Evolutionary conservation across 2,797 vertebrate genomes (phyloP).

Genomic region (Eulemur albifrons): DNA sequence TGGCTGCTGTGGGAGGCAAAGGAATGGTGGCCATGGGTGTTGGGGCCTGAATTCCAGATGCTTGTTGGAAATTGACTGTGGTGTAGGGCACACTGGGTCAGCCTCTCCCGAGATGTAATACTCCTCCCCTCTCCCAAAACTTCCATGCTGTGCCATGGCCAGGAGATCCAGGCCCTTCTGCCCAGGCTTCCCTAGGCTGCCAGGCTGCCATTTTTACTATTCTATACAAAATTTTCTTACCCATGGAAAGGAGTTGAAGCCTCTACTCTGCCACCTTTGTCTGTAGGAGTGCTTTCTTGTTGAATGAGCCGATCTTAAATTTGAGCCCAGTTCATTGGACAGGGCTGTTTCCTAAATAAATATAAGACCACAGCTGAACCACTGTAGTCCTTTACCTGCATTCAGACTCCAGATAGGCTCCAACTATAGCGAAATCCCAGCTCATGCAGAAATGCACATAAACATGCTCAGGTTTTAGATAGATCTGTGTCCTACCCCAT

Average conservation of each 20-base stretch:
- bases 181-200: neutral
- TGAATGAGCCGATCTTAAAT: slow-evolving; percentile 1
- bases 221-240: slow-evolving; percentile 47
- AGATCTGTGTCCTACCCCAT: neutral
- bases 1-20: neutral
- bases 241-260: slow-evolving; percentile 49
- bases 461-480: neutral
- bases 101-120: neutral
- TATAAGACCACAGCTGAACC: neutral
- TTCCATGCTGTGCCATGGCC: neutral
- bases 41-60: neutral
- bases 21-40: neutral
- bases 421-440: neutral
- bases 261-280: neutral
- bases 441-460: neutral
- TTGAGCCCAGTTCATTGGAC: neutral
- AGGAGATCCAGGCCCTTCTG: neutral
- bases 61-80: neutral
- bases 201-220: neutral
- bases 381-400: neutral
- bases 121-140: neutral
- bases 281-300: neutral
- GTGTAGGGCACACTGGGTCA: no score
- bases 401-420: neutral
- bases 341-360: slow-evolving; percentile 49